These are phyloP conservation scores for Drosophila bifasciata DNA, from an alignment of 1,140 invertebrate genomes.

Conservation along the genomic window DNA sequence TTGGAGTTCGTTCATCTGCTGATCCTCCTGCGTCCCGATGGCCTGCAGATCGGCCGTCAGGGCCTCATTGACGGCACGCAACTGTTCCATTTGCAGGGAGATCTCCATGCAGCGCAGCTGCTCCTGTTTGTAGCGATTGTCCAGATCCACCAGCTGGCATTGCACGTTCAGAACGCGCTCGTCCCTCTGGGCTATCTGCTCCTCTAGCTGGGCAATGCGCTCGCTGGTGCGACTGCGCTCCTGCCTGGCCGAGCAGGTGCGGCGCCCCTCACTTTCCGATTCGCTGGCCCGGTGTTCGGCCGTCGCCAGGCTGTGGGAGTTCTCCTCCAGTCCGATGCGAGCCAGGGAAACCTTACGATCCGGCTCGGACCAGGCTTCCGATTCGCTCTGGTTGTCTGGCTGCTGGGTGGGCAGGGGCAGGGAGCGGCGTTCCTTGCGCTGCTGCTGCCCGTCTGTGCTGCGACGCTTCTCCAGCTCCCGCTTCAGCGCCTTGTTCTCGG, in stretches of 20 bases:
- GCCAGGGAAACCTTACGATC: slow-evolving; percentile 91
- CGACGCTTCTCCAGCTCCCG: slow-evolving; percentile 82
- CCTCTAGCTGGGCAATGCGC: slow-evolving; percentile 85
- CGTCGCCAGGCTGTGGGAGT: slow-evolving; percentile 46
- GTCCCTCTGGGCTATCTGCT: slow-evolving; percentile 84
- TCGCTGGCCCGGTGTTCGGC: slow-evolving; percentile 56
- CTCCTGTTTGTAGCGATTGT: slow-evolving; percentile 84
- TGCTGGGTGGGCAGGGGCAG: slow-evolving; percentile 54
- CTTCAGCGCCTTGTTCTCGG: slow-evolving; percentile 84
- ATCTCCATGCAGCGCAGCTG: slow-evolving; percentile 84
- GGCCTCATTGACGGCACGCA: slow-evolving; percentile 64
- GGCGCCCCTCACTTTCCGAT: slow-evolving; percentile 69
- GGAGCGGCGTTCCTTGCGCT: slow-evolving; percentile 64
- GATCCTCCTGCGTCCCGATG: slow-evolving; percentile 60
- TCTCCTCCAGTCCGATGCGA: slow-evolving; percentile 88
- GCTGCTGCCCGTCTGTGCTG: slow-evolving; percentile 35
- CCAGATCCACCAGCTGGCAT: slow-evolving; percentile 80
- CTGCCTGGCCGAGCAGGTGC: slow-evolving; percentile 40
- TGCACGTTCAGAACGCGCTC: slow-evolving; percentile 83
- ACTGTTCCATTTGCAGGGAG: slow-evolving; percentile 58
- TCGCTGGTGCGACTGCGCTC: slow-evolving; percentile 82
- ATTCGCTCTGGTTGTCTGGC: slow-evolving; percentile 88
- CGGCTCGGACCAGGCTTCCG: slow-evolving; percentile 93
- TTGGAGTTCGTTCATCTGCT: slow-evolving; percentile 52
- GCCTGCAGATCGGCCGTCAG: slow-evolving; percentile 74